These are phyloP conservation scores for human (Homo sapiens) DNA, from an alignment of 2,113 vertebrate genomes.

Conservation along the genomic window GRCh38 chrX:2656501-2657000, in stretches of 20 bases:
- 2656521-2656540: not conserved
- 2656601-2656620: not conserved
- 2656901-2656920: not conserved
- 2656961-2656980: not conserved
- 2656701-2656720: not conserved
- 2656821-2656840: not conserved
- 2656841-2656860: not conserved
- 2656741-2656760: not conserved
- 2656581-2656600: too few species aligned
- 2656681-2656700: not conserved
- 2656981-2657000: not conserved
- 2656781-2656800: not conserved
- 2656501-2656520: not conserved
- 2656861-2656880: not conserved
- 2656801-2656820: not conserved
- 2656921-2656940: too few species aligned
- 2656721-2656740: not conserved
- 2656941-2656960: not conserved
- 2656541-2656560: not conserved
- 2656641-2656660: not conserved
- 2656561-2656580: fast-evolving
- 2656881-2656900: not conserved
- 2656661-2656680: not conserved
- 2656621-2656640: too few species aligned
- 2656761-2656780: not conserved